A percentile compares a stretch with the other conserved stretches of the same genome.
phyloP scores from a whole-genome alignment of 2,113 vertebrate species.

The Anhinga rufa region DNA sequence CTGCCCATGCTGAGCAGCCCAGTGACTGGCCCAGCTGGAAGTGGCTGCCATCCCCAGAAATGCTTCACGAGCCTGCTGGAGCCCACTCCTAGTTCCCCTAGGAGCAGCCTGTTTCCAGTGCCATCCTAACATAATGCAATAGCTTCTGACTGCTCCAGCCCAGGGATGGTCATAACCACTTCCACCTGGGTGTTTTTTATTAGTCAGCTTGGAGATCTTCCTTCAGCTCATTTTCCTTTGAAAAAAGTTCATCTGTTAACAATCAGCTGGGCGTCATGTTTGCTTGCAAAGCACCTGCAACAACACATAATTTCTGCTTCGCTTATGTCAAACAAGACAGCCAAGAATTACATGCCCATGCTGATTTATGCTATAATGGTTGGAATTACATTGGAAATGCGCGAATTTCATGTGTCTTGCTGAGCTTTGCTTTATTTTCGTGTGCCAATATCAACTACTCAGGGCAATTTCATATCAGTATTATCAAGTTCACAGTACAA shows the following conservation, averaged over 20 bases:
- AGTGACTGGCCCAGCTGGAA: background rate
- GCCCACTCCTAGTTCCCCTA: background rate
- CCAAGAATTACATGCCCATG: constrained; percentile 5
- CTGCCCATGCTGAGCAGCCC: background rate
- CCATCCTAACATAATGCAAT: background rate
- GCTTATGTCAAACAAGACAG: background rate
- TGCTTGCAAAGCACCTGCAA: constrained; percentile 51
- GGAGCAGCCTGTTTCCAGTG: background rate
- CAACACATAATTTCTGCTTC: constrained; percentile 2
- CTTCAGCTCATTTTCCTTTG: constrained; percentile 9
- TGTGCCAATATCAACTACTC: background rate
- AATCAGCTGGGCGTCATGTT: background rate
- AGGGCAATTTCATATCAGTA: background rate
- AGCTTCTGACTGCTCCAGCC: background rate
- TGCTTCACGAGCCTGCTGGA: background rate
- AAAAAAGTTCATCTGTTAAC: background rate
- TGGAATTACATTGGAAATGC: background rate
- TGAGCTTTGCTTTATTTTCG: constrained; percentile 19
- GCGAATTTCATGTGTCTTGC: background rate
- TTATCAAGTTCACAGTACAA: background rate
- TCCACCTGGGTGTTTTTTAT: background rate
- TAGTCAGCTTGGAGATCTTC: constrained; percentile 5
- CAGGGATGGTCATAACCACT: background rate
- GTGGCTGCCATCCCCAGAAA: background rate
- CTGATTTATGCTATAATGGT: background rate